These are phyloP conservation scores for Pterostichus madidus DNA, from an alignment of 2,888 invertebrate genomes.

Conservation along the genomic window DNA sequence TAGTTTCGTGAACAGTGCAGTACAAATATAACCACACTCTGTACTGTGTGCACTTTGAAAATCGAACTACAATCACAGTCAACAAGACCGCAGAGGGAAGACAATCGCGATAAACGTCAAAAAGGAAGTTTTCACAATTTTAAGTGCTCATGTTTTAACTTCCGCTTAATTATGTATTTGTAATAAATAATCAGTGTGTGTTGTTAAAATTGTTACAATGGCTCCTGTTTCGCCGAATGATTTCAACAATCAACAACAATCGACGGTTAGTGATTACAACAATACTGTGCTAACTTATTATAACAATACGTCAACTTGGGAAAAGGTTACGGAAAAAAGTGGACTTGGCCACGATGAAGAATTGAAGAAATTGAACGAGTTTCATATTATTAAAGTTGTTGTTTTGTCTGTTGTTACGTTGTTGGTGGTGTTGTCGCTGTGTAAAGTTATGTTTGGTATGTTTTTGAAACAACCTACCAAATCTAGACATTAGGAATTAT, in stretches of 20 bases:
- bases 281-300: background rate
- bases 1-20: background rate
- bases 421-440: constrained; percentile 53
- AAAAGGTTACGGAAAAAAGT: constrained; percentile 28
- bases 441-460: constrained; percentile 65
- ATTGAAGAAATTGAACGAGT: constrained; percentile 58
- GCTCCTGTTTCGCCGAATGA: background rate
- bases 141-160: no score
- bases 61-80: background rate
- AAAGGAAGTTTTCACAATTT: no score
- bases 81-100: background rate
- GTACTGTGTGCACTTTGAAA: no score
- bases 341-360: constrained; percentile 50
- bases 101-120: no score
- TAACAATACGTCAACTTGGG: background rate
- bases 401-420: constrained; percentile 62
- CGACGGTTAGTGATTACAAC: constrained; percentile 31
- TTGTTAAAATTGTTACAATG: no score
- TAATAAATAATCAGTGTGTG: no score
- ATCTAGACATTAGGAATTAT: constrained; percentile 4
- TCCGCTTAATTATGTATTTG: no score
- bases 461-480: constrained; percentile 57
- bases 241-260: constrained; percentile 21
- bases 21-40: constrained; percentile 21
- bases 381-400: constrained; percentile 67